These are phyloP conservation scores for Salarias fasciatus DNA, from an alignment of 2,797 vertebrate genomes.

Conservation along the genomic window DNA sequence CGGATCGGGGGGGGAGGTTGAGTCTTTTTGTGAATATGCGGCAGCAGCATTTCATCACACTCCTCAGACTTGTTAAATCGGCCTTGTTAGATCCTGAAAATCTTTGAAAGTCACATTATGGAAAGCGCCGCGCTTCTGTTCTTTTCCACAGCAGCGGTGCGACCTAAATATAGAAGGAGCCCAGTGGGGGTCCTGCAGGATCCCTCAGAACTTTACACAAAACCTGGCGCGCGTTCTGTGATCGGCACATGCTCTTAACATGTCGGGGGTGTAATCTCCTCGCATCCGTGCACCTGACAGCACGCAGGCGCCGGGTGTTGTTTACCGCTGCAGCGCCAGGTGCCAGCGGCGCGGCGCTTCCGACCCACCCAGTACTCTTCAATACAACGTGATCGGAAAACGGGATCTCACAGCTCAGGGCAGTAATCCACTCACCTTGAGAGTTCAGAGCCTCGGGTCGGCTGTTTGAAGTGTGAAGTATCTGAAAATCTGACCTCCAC, in stretches of 20 bases:
- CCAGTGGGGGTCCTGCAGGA: slow-evolving; percentile 22
- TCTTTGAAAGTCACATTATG: slow-evolving; percentile 46
- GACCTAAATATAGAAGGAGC: slow-evolving; percentile 64
- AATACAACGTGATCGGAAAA: no score
- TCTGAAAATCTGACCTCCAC: no score
- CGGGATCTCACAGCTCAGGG: slow-evolving; percentile 6
- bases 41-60: slow-evolving; percentile 10
- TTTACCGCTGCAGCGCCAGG: slow-evolving; percentile 2
- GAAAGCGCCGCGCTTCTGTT: slow-evolving; percentile 27
- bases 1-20: no score
- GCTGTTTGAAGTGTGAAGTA: no score
- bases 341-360: not conserved
- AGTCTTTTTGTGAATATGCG: no score
- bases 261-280: slow-evolving; percentile 10
- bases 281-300: slow-evolving; percentile 7
- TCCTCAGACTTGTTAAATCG: slow-evolving; percentile 29
- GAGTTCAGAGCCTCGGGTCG: no score
- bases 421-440: no score
- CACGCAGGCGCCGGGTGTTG: not conserved
- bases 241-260: slow-evolving; percentile 33
- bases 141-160: slow-evolving; percentile 17
- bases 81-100: slow-evolving; percentile 15
- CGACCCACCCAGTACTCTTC: no score
- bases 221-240: slow-evolving; percentile 38
- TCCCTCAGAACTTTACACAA: slow-evolving; percentile 30